Evolutionary conservation across 2,797 vertebrate species (phyloP).

Genomic region (Anas georgica): DNA sequence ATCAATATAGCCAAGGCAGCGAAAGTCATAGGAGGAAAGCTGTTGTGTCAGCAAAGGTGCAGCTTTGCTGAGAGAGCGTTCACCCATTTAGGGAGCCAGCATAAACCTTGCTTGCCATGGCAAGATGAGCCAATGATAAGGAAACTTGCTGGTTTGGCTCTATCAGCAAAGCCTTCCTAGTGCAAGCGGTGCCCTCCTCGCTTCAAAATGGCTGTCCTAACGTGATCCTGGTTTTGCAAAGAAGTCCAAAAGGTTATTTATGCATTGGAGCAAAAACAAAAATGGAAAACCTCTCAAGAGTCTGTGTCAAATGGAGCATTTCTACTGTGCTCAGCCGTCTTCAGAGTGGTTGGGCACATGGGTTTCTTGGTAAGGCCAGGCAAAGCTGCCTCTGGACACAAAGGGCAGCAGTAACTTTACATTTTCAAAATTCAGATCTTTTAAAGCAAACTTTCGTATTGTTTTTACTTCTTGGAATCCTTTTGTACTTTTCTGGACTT

Average conservation of each 20-base stretch:
- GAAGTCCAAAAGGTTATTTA: neutral
- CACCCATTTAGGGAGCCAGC: conserved; percentile 8
- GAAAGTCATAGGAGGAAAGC: conserved; percentile 10
- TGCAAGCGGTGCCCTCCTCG: neutral
- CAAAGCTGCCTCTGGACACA: neutral
- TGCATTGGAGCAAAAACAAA: neutral
- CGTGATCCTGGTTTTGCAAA: neutral
- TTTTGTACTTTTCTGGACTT: neutral
- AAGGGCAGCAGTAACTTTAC: neutral
- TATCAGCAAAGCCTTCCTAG: neutral
- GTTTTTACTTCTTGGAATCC: neutral
- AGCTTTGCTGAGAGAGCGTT: conserved; percentile 41
- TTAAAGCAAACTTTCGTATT: neutral
- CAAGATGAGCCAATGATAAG: neutral
- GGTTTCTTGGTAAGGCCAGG: neutral
- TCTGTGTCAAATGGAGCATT: neutral
- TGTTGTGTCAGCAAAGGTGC: conserved; percentile 44
- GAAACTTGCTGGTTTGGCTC: conserved; percentile 10
- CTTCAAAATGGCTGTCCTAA: neutral
- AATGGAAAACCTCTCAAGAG: neutral
- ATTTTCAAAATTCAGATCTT: neutral
- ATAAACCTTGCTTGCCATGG: neutral
- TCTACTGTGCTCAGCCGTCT: neutral
- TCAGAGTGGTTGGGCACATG: neutral
- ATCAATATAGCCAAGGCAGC: conserved; percentile 43